These are phyloP conservation scores for Rutpela maculata DNA, from an alignment of 2,888 invertebrate genomes.

Conservation along the genomic window DNA sequence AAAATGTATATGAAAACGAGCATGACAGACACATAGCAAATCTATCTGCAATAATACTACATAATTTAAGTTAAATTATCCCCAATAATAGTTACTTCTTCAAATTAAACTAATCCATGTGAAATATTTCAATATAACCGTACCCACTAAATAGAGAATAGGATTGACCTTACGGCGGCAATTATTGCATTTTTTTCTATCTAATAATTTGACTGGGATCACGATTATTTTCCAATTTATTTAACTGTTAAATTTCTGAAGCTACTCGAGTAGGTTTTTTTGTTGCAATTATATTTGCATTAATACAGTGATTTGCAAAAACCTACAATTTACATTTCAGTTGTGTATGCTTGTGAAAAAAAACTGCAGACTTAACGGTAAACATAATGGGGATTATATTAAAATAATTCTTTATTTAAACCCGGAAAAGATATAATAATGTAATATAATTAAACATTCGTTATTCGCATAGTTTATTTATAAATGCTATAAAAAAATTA, in stretches of 20 bases:
- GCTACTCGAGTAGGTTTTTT: background rate
- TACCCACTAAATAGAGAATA: background rate
- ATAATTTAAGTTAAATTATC: background rate
- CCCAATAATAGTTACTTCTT: background rate
- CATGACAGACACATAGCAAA: too few relatives aligned
- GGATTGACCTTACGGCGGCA: background rate
- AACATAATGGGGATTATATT: background rate
- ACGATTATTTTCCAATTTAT: background rate
- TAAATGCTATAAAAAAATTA: background rate
- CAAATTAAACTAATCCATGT: background rate
- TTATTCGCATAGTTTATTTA: background rate
- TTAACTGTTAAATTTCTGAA: background rate
- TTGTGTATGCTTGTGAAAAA: background rate
- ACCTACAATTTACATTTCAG: background rate
- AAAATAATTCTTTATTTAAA: slow-evolving; percentile 2
- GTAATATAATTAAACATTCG: background rate
- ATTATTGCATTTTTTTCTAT: background rate
- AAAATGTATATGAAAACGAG: too few relatives aligned
- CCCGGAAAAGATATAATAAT: background rate
- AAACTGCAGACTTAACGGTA: background rate
- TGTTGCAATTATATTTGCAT: background rate
- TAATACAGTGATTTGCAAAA: background rate
- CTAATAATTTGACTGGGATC: background rate
- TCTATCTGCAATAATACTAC: too few relatives aligned
- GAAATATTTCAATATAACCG: background rate